phyloP scores from a whole-genome alignment of 1,140 invertebrate species.

The Gonioctena quinquepunctata region DNA sequence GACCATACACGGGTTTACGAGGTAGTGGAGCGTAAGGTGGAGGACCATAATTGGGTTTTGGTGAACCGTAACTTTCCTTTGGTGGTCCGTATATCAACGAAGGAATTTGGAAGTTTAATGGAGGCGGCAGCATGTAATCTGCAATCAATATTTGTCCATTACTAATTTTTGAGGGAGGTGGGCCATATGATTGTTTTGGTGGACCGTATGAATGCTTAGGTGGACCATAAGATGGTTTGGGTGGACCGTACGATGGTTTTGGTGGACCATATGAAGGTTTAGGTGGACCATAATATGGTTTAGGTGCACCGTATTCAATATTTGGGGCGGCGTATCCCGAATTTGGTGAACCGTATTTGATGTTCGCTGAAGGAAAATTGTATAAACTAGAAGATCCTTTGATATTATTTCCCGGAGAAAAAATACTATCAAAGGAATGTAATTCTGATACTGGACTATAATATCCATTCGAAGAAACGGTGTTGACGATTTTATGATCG shows the following conservation, averaged over 20 bases:
- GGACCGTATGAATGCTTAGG: not conserved
- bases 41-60: constrained; percentile 24
- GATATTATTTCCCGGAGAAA: constrained; percentile 36
- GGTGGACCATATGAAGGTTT: constrained; percentile 27
- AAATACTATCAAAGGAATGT: not conserved
- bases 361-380: constrained; percentile 14
- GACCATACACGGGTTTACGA: not conserved
- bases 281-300: not conserved
- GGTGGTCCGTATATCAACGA: constrained; percentile 39
- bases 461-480: constrained; percentile 19
- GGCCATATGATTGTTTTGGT: not conserved
- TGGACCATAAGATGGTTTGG: constrained; percentile 19
- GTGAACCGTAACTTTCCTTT: constrained; percentile 34
- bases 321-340: not conserved
- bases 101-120: constrained; percentile 23
- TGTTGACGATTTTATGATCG: not conserved
- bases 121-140: constrained; percentile 19
- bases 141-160: constrained; percentile 4
- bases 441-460: constrained; percentile 15
- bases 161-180: not conserved
- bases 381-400: constrained; percentile 25
- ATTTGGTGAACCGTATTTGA: constrained; percentile 15
- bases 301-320: constrained; percentile 8
- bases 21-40: not conserved
- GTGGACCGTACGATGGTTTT: constrained; percentile 36